Conservation (phyloP, 2,797 vertebrate species). For the Selene dorsalis region DNA sequence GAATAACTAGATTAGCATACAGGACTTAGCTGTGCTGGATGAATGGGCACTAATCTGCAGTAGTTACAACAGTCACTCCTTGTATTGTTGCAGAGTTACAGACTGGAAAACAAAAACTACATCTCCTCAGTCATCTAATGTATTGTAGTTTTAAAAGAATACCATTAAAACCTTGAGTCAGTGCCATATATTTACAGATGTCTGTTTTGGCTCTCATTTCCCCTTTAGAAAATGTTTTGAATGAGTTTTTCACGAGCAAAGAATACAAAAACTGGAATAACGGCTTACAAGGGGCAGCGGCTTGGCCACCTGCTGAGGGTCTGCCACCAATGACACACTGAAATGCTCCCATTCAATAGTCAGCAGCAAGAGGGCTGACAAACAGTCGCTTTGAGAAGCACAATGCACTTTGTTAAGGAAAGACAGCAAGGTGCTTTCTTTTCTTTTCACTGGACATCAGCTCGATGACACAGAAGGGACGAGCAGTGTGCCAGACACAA, state of each 20-base stretch:
- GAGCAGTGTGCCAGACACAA: slow-evolving; percentile 9
- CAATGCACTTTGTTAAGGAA: slow-evolving; percentile 35
- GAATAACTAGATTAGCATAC: slow-evolving; percentile 79
- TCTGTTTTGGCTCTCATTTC: background rate
- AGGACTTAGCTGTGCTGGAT: slow-evolving; percentile 52
- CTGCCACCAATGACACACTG: slow-evolving; percentile 14
- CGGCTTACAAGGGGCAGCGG: slow-evolving; percentile 34
- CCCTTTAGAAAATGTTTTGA: background rate
- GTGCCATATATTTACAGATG: background rate
- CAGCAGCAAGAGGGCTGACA: slow-evolving; percentile 25
- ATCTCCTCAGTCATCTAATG: background rate
- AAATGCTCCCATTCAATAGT: slow-evolving; percentile 37
- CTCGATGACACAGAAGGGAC: slow-evolving; percentile 26
- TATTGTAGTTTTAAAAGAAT: background rate
- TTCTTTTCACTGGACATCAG: slow-evolving; percentile 24
- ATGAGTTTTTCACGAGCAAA: slow-evolving; percentile 9
- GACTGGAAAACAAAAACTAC: background rate
- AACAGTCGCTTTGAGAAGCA: slow-evolving; percentile 35
- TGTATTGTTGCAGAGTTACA: background rate
- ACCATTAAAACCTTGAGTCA: slow-evolving; percentile 13
- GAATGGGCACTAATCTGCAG: slow-evolving; percentile 72
- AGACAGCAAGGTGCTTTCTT: slow-evolving; percentile 15
- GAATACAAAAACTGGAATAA: background rate
- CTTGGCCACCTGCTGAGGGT: slow-evolving; percentile 63
- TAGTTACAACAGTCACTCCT: slow-evolving; percentile 53